phyloP scores from a whole-genome alignment of 2,797 vertebrate genomes.

The Anniella stebbinsi region DNA sequence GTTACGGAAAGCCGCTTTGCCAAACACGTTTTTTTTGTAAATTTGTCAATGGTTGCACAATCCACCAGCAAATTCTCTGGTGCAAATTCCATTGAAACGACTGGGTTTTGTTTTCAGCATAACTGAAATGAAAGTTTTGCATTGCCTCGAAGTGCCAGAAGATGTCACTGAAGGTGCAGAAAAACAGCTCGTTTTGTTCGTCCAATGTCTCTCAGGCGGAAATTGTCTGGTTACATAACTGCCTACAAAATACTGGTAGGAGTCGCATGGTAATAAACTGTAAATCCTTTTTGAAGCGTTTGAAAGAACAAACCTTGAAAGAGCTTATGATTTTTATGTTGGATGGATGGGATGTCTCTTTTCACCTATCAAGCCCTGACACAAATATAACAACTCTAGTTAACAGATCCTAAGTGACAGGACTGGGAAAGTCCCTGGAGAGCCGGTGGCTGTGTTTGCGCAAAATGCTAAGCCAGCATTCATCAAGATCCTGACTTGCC shows the following conservation, averaged over 20 bases:
- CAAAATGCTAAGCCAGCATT: background rate
- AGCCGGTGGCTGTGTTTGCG: background rate
- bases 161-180: slow-evolving; percentile 76
- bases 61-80: background rate
- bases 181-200: background rate
- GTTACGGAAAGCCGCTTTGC: background rate
- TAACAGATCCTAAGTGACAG: background rate
- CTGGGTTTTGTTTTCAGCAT: slow-evolving; percentile 1
- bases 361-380: background rate
- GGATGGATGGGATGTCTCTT: background rate
- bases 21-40: slow-evolving; percentile 20
- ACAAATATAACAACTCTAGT: background rate
- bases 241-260: slow-evolving; percentile 10
- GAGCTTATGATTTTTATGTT: background rate
- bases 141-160: slow-evolving; percentile 68
- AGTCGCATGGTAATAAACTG: background rate
- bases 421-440: background rate
- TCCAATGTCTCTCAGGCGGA: background rate
- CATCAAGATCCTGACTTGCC: background rate
- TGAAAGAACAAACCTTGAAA: background rate
- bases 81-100: background rate
- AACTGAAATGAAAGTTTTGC: background rate
- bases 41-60: background rate
- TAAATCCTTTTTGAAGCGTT: background rate
- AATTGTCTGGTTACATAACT: slow-evolving; percentile 27